Base-by-base conservation (phyloP, 1,140 invertebrate genomes). In the Eulimnadia texana region DNA sequence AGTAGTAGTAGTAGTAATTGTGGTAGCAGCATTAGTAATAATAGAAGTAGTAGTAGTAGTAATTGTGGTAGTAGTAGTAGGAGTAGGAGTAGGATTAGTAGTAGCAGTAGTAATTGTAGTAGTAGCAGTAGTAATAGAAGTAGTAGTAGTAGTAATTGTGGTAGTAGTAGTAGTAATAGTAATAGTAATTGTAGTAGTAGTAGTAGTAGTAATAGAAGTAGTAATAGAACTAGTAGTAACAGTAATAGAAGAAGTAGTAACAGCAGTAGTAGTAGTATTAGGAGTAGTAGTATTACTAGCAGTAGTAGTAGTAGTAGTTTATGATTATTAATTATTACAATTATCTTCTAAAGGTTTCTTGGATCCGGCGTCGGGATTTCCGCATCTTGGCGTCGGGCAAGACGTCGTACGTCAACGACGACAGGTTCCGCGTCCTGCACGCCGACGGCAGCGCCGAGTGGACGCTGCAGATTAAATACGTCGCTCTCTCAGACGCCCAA, bases 391-490 rank as follows among this genome's bases (percentile, higher is more conserved):
- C 74, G 3, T 73, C 74, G 25, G 74, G 73, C 3, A 63, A 69
- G 51, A 68, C 69, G 57, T 76, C 74, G 2, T 76, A 73, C 63
- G 71, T 72, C 3, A 73, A 70, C 64, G 74, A 76, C 58, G 71
- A 72, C 55, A 63, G 74, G 22, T 76, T 76, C 65, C 71, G 74
- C 56, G 69, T 70, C 20, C 68, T 71, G 1, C 72, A 73, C 66
- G 70, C 69, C 50, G 72, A 73, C 25, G 71, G 72, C 13, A 69
- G 71, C 0, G 75, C 77, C 63, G 76, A 79, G 63, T 80, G 78
- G 78, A 76, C 74, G 11, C 70, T 80, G 11, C 72, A 77, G 55
- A 78, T 80, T 55, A 74, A 73, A 58, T 77, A 75, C 68, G 74
- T 77, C 0, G 70, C 77, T 66, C 65, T 69, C 6, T 65, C 69